These are phyloP conservation scores for Baryphthengus martii DNA, from an alignment of 2,113 vertebrate species.

Conservation along the genomic window DNA sequence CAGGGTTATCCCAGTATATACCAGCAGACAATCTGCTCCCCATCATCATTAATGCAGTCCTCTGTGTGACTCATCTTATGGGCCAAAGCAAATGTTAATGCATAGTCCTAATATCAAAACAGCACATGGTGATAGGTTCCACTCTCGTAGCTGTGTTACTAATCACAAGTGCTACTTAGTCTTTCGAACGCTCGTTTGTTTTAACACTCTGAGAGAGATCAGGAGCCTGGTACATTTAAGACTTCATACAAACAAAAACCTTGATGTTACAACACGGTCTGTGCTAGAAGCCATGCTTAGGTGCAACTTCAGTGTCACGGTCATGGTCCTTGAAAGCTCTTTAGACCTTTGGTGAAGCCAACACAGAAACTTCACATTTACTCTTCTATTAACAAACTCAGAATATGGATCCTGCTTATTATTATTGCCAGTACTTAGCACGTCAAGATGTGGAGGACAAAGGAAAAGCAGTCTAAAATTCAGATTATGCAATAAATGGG, in stretches of 20 bases:
- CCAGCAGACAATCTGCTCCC: not conserved
- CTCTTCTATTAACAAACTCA: not conserved
- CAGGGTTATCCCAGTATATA: not conserved
- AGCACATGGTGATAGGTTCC: not conserved
- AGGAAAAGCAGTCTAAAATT: not conserved
- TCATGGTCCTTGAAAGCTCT: not conserved
- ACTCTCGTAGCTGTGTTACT: not conserved
- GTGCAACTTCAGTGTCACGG: not conserved
- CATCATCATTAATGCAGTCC: not conserved
- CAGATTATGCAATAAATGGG: not conserved
- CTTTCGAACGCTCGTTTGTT: not conserved
- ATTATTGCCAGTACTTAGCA: not conserved
- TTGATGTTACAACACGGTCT: not conserved
- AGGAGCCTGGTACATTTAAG: not conserved
- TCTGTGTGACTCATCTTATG: not conserved
- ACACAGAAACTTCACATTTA: not conserved
- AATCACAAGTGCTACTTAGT: not conserved
- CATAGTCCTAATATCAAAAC: not conserved
- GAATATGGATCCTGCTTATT: not conserved
- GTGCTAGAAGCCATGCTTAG: not conserved
- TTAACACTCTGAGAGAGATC: not conserved
- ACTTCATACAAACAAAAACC: not conserved
- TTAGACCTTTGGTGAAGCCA: not conserved
- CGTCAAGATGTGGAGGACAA: not conserved
- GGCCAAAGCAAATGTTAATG: not conserved